Conservation (phyloP, 2,113 vertebrate species). For the Heptranchias perlo region DNA sequence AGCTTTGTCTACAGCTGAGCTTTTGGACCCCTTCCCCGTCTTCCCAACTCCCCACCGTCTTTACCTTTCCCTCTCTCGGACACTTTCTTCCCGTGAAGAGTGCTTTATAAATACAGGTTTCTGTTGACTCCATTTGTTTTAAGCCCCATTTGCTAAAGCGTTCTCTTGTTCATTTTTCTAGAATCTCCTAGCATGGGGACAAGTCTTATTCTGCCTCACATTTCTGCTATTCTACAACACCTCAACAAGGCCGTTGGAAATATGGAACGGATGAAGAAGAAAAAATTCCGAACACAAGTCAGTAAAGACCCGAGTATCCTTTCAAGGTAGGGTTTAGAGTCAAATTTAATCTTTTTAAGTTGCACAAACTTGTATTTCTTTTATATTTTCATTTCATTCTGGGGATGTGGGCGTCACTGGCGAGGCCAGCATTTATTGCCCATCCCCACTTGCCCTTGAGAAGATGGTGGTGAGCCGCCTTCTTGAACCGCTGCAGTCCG, state of each 20-base stretch:
- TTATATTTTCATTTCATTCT: background rate
- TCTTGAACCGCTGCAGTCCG: too few species aligned
- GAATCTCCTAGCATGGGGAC: constrained; percentile 69
- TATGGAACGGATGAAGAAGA: constrained; percentile 76
- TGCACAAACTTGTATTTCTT: background rate
- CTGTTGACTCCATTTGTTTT: background rate
- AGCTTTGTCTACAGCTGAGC: too few species aligned
- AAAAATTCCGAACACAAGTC: constrained; percentile 76
- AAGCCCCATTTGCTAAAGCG: background rate
- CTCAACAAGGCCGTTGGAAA: constrained; percentile 73
- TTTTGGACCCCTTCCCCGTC: background rate
- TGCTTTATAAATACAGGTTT: background rate
- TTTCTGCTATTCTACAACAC: constrained; percentile 78
- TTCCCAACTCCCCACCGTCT: background rate
- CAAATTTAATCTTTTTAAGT: background rate
- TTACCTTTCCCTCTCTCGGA: background rate
- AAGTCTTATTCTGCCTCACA: constrained; percentile 74
- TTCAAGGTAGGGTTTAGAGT: constrained; percentile 68
- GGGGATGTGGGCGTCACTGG: background rate
- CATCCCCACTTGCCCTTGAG: background rate
- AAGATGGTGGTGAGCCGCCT: background rate
- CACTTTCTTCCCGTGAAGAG: background rate
- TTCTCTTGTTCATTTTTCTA: constrained; percentile 46
- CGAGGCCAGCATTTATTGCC: background rate
- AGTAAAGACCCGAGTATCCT: constrained; percentile 91